Conservation (phyloP, 2,888 invertebrate genomes). For the Pyrrhia umbra region DNA sequence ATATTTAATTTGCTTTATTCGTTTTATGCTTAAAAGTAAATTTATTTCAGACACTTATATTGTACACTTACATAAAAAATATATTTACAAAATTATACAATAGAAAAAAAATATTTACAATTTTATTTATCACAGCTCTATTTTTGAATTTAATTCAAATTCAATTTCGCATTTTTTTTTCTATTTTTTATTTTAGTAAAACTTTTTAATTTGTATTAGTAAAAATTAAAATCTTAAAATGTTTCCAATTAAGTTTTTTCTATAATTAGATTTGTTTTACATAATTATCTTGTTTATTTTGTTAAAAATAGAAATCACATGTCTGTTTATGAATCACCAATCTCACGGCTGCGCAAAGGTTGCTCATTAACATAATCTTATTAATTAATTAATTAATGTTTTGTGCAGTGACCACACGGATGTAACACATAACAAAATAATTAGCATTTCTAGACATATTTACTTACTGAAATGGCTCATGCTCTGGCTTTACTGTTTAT, state of each 20-base stretch:
- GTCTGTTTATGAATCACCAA: slow-evolving; percentile 7
- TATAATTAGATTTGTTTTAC: not conserved
- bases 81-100: slow-evolving; percentile 30
- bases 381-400: slow-evolving; percentile 23
- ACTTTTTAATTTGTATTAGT: not conserved
- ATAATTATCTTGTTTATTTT: slow-evolving; percentile 9
- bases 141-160: slow-evolving; percentile 51
- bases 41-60: slow-evolving; percentile 12
- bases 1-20: slow-evolving; percentile 32
- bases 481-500: not conserved
- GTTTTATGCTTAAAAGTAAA: slow-evolving; percentile 19
- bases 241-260: not conserved
- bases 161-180: slow-evolving; percentile 17
- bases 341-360: slow-evolving; percentile 34
- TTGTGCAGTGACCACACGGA: slow-evolving; percentile 21
- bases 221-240: not conserved
- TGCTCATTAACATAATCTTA: slow-evolving; percentile 37
- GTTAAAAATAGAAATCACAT: slow-evolving; percentile 1
- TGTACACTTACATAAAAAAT: slow-evolving; percentile 11
- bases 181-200: slow-evolving; percentile 1
- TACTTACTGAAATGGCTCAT: slow-evolving; percentile 13
- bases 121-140: slow-evolving; percentile 51
- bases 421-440: slow-evolving; percentile 18
- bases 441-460: slow-evolving; percentile 12
- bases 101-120: slow-evolving; percentile 37